Conservation (phyloP, 1,140 invertebrate genomes). For the Charaxes varanes region DNA sequence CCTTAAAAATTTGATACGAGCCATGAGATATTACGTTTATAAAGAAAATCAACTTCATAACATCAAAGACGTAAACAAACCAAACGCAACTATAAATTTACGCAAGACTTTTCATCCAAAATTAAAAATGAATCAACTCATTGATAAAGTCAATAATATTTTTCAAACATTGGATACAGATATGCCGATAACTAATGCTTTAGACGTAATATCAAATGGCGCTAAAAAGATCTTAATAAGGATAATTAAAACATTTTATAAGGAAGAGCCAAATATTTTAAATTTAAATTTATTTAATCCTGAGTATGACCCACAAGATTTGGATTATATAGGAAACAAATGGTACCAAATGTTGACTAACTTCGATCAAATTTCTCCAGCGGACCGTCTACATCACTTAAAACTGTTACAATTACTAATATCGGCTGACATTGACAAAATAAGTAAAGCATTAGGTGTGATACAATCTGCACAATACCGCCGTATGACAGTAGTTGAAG, state of each 20-base stretch:
- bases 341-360: slow-evolving; percentile 33
- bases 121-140: slow-evolving; percentile 3
- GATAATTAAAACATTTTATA: slow-evolving; percentile 28
- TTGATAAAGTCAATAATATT: slow-evolving; percentile 23
- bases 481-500: slow-evolving; percentile 24
- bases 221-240: slow-evolving; percentile 29
- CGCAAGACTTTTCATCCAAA: slow-evolving; percentile 10
- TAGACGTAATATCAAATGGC: slow-evolving; percentile 19
- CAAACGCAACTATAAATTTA: slow-evolving; percentile 7
- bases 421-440: slow-evolving; percentile 33
- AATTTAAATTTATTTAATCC: slow-evolving; percentile 22
- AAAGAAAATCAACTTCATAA: slow-evolving; percentile 18
- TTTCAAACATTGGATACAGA: slow-evolving; percentile 28
- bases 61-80: slow-evolving; percentile 5
- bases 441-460: slow-evolving; percentile 31
- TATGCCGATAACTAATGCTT: slow-evolving; percentile 19
- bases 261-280: slow-evolving; percentile 16
- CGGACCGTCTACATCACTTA: slow-evolving; percentile 24
- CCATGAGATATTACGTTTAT: slow-evolving; percentile 32
- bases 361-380: slow-evolving; percentile 16
- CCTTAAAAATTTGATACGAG: slow-evolving; percentile 26
- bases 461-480: slow-evolving; percentile 29
- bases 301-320: slow-evolving; percentile 28
- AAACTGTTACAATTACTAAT: slow-evolving; percentile 37
- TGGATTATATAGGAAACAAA: slow-evolving; percentile 28